Evolutionary conservation across 2,888 invertebrate genomes (phyloP), one percentile per base, ranked within the genome.

Genomic region (Apamea anceps): DNA sequence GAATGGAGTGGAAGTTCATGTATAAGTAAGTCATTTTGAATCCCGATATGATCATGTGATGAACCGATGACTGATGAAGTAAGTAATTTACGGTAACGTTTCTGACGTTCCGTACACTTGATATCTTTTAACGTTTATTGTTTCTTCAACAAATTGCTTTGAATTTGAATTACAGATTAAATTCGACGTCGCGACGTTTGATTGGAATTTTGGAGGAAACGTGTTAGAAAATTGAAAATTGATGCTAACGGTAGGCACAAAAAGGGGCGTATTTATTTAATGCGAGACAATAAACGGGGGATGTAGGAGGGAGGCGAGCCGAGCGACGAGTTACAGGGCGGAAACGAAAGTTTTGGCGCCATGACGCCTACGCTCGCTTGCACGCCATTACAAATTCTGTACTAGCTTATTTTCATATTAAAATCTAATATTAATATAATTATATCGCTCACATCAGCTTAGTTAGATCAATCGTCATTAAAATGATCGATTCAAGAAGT

Each of bases 271-370:
- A 73, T 86, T 87, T 88, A 75, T 87, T 72, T 84, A 89, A 79
- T 74, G 75, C 68, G 77, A 80, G 71, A 82, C 83, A 85, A 82
- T 87, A 82, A 77, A 75, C 48, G 51, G 72, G 87, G 84, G 76
- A 78, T 80, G 80, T 81, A 77, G 81, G 83, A 72, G 80, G 85
- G 85, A 81, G 80, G 81, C 78, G 72, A 77, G 87, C 85, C 81
- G 76, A 75, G 89, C 84, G 87, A 87, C 90, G 90, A 88, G 89
- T 87, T 87, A 89, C 86, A 84, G 87, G 87, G 88, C 89, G 91
- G 92, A 91, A 91, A 86, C 89, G 80, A 91, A 93, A 93, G 89
- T 93, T 94, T 93, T 87, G 91, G 91, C 90, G 90, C 89, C 90
- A 83, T 84, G 84, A 84, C 81, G 82, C 83, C 85, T 86, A 81